These are phyloP conservation scores for Excalfactoria chinensis DNA, from an alignment of 2,113 vertebrate genomes.

Conservation along the genomic window DNA sequence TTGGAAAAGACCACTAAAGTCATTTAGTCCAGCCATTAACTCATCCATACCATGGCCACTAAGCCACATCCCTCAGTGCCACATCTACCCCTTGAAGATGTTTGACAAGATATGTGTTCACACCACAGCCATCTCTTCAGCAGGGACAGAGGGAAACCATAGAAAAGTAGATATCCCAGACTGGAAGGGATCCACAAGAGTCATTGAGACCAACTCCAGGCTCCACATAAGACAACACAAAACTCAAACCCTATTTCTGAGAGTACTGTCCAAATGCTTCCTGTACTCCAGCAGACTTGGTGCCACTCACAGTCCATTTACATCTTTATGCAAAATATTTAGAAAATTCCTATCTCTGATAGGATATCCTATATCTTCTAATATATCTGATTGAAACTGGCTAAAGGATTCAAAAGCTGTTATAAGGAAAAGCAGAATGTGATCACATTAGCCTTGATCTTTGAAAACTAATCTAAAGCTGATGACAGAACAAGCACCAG, in stretches of 20 bases:
- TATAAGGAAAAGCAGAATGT: neutral
- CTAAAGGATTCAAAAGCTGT: neutral
- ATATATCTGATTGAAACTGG: neutral
- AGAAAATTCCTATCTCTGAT: neutral
- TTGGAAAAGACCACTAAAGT: too few relatives aligned
- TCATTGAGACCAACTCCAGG: neutral
- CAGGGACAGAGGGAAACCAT: neutral
- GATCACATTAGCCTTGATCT: neutral
- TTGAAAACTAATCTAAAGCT: fast-evolving
- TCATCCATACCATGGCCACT: too few relatives aligned
- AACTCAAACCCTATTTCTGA: neutral
- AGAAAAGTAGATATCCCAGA: neutral
- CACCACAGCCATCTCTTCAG: neutral
- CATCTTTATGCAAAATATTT: neutral
- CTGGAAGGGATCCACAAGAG: neutral
- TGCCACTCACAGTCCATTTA: neutral
- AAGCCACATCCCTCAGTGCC: too few relatives aligned
- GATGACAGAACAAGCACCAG: neutral
- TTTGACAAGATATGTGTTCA: neutral
- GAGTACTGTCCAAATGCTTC: neutral
- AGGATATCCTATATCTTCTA: too few relatives aligned
- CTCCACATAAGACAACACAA: neutral
- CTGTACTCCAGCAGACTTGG: neutral
- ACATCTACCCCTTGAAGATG: too few relatives aligned
- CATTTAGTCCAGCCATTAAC: too few relatives aligned